Evolutionary conservation across 1,140 invertebrate genomes (phyloP).

Genomic region (Sinella curviseta): DNA sequence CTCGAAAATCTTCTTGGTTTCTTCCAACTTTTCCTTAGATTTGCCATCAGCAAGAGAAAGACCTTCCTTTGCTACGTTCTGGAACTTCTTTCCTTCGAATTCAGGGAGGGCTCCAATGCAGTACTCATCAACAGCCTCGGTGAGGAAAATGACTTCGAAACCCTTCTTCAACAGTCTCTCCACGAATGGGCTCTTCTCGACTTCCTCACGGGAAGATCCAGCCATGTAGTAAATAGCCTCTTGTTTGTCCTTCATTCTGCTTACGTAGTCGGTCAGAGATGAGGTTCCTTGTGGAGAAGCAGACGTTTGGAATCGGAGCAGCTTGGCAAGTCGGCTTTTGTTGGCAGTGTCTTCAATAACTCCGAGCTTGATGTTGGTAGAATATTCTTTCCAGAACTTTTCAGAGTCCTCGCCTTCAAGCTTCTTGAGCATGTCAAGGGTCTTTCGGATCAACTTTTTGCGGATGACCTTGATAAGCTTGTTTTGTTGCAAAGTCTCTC

Average conservation of each 20-base stretch:
- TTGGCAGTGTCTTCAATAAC: constrained; percentile 97
- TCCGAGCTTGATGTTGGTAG: constrained; percentile 96
- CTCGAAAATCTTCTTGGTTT: constrained; percentile 78
- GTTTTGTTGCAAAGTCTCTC: constrained; percentile 96
- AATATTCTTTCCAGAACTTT: constrained; percentile 98
- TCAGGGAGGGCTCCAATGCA: constrained; percentile 95
- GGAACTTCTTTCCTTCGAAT: constrained; percentile 99
- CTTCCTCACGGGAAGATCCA: constrained; percentile 80
- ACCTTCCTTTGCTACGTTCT: constrained; percentile 99
- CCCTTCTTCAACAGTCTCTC: constrained; percentile 90
- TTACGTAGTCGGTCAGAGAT: constrained; percentile 84
- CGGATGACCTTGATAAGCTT: constrained; percentile 98
- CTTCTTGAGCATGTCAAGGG: constrained; percentile 98
- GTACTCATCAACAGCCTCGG: constrained; percentile 98
- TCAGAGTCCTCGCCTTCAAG: constrained; percentile 86
- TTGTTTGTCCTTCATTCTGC: constrained; percentile 96
- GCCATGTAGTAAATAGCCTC: constrained; percentile 96
- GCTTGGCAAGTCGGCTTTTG: constrained; percentile 89
- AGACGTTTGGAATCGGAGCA: constrained; percentile 89
- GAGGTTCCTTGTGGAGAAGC: constrained; percentile 66
- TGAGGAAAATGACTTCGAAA: constrained; percentile 93
- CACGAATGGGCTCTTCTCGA: constrained; percentile 89
- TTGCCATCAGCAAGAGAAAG: constrained; percentile 81
- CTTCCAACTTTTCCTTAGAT: constrained; percentile 79
- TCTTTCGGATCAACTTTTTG: constrained; percentile 97